These are phyloP conservation scores for Neotoma lepida DNA, from an alignment of 2,113 vertebrate species.

Conservation along the genomic window DNA sequence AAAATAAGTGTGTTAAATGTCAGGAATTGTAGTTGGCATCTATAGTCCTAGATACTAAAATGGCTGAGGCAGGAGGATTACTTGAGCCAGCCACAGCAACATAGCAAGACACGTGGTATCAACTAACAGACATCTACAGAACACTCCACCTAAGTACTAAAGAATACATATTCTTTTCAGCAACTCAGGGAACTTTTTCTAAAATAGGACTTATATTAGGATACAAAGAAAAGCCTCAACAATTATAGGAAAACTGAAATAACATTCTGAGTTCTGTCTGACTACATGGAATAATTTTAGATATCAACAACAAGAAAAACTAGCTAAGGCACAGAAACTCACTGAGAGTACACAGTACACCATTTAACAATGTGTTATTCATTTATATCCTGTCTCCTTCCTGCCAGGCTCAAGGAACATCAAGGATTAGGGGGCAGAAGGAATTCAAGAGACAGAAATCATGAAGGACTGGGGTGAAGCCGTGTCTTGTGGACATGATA, in stretches of 20 bases:
- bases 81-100: not conserved
- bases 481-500: not conserved
- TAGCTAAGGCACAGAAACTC: not conserved
- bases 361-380: not conserved
- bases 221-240: not conserved
- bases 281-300: not conserved
- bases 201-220: not conserved
- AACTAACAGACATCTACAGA: not conserved
- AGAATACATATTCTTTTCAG: not conserved
- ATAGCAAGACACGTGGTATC: not conserved
- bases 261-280: not conserved
- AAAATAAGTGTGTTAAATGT: not conserved
- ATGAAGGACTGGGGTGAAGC: not conserved
- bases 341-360: not conserved
- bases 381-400: not conserved
- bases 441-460: not conserved
- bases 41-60: not conserved
- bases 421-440: not conserved
- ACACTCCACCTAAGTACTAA: not conserved
- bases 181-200: not conserved
- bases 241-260: not conserved
- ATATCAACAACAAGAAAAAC: not conserved
- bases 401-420: not conserved
- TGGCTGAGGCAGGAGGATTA: not conserved
- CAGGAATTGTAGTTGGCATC: rapidly evolving